Evolutionary conservation across 1,140 invertebrate genomes (phyloP).

Genomic region (Heterodera carotae): DNA sequence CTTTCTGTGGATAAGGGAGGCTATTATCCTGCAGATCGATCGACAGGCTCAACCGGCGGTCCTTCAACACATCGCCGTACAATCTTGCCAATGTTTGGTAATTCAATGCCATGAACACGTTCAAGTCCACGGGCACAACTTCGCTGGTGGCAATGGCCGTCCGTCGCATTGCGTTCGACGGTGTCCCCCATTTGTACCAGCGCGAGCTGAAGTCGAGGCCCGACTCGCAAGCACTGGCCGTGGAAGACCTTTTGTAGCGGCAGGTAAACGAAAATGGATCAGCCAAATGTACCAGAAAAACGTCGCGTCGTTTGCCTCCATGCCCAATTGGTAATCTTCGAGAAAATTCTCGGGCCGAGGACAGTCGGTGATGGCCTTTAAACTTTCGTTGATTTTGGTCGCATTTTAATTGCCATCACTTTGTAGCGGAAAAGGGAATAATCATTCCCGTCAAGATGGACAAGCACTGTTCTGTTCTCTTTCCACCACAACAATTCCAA

Average conservation of each 20-base stretch:
- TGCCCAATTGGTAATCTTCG: slow-evolving; percentile 43
- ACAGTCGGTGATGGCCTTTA: slow-evolving; percentile 42
- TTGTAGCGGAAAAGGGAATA: slow-evolving; percentile 35
- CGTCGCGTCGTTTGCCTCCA: slow-evolving; percentile 14
- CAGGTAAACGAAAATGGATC: too few species aligned
- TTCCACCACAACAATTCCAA: slow-evolving; percentile 58
- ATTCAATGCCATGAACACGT: slow-evolving; percentile 79
- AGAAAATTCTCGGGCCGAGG: slow-evolving; percentile 45
- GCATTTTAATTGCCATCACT: background rate
- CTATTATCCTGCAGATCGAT: background rate
- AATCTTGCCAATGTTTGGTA: slow-evolving; percentile 77
- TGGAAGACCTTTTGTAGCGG: slow-evolving; percentile 27
- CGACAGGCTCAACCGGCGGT: background rate
- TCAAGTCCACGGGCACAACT: slow-evolving; percentile 82
- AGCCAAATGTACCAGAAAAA: slow-evolving; percentile 23
- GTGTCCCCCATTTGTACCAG: slow-evolving; percentile 72
- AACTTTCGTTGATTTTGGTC: background rate
- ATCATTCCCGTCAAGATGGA: slow-evolving; percentile 14
- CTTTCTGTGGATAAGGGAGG: slow-evolving; percentile 22
- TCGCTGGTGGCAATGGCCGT: slow-evolving; percentile 59
- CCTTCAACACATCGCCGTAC: slow-evolving; percentile 52
- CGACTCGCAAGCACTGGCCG: slow-evolving; percentile 48
- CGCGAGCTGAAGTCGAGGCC: slow-evolving; percentile 76
- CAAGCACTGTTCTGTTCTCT: slow-evolving; percentile 36
- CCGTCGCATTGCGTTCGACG: slow-evolving; percentile 17